A percentile compares a stretch with the other conserved stretches of the same genome.
Evolutionary conservation across 2,888 invertebrate genomes (phyloP).

Genomic region (Torymus aiolomorphi): DNA sequence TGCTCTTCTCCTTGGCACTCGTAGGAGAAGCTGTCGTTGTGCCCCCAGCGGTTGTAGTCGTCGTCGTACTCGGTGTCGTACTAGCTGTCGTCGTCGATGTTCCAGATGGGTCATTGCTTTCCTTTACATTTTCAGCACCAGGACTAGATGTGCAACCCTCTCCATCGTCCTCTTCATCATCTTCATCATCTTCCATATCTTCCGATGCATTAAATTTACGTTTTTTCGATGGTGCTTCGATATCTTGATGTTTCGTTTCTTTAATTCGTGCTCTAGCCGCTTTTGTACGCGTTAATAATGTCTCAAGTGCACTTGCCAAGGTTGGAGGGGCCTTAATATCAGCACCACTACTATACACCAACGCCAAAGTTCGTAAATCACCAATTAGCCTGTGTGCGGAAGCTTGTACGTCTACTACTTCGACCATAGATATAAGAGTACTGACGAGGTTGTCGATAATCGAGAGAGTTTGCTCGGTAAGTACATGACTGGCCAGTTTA

Average conservation of each 20-base stretch:
- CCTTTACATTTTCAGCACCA: slow-evolving; percentile 46
- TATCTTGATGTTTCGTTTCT: slow-evolving; percentile 66
- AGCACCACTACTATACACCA: slow-evolving; percentile 77
- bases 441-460: slow-evolving; percentile 81
- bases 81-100: neutral
- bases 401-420: slow-evolving; percentile 77
- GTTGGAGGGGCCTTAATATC: slow-evolving; percentile 72
- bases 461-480: slow-evolving; percentile 80
- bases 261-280: slow-evolving; percentile 64
- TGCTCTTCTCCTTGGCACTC: slow-evolving; percentile 39
- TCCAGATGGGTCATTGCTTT: slow-evolving; percentile 11
- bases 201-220: slow-evolving; percentile 70
- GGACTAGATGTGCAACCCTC: slow-evolving; percentile 52
- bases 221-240: slow-evolving; percentile 72
- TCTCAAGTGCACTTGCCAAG: slow-evolving; percentile 70
- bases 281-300: slow-evolving; percentile 69
- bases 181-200: slow-evolving; percentile 64
- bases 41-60: neutral
- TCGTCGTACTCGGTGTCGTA: neutral
- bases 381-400: slow-evolving; percentile 78
- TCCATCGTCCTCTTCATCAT: slow-evolving; percentile 54
- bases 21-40: neutral
- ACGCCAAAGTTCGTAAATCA: slow-evolving; percentile 78
- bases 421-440: slow-evolving; percentile 78
- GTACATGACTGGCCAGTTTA: slow-evolving; percentile 84